Base-by-base conservation (phyloP, 2,888 invertebrate species). In the Subacronicta megacephala region DNA sequence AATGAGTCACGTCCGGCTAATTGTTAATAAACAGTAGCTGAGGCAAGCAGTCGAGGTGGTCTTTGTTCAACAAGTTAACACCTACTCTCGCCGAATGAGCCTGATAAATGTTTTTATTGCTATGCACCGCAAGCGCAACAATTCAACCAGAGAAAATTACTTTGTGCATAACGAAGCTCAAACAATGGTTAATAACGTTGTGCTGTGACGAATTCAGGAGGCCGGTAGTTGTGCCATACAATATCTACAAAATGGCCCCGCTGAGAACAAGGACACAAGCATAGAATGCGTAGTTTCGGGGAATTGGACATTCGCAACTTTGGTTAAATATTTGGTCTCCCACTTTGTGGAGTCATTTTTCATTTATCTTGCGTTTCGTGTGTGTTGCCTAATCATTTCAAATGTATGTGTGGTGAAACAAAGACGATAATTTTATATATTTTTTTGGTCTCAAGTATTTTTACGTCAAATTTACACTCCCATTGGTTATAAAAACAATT, bases 131-230 rank as follows among this genome's bases (percentile, higher is more conserved):
- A 85, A 89, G 82, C 84, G 83, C 84, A 76, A 87, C 87, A 82
- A 82, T 82, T 77, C 73, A 77, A 83, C 90, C 91, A 89, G 84
- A 88, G 90, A 88, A 85, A 92, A 93, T 91, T 84, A 83, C 86
- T 82, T 68, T 80, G 81, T 75, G 86, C 87, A 86, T 88, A 90
- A 87, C 87, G 82, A 88, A 86, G 69, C 71, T 77, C 83, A 87
- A 90, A 92, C 93, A 93, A 93, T 92, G 81, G 85, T 77, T 82
- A 84, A 63, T 70, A 75, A 58, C 60, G 57, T 83, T 80, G 84
- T 83, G 77, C 79, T 76, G 82, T 87, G 85, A 84, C 92, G 85
- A 91, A 93, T 90, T 75, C 60, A 73, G 70, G 69, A 80, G 82
- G 79, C 77, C 80, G 79, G 86, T 82, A 79, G 82, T 77, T 60